phyloP scores from a whole-genome alignment of 2,113 vertebrate species.

The Protobothrops flavoviridis region DNA sequence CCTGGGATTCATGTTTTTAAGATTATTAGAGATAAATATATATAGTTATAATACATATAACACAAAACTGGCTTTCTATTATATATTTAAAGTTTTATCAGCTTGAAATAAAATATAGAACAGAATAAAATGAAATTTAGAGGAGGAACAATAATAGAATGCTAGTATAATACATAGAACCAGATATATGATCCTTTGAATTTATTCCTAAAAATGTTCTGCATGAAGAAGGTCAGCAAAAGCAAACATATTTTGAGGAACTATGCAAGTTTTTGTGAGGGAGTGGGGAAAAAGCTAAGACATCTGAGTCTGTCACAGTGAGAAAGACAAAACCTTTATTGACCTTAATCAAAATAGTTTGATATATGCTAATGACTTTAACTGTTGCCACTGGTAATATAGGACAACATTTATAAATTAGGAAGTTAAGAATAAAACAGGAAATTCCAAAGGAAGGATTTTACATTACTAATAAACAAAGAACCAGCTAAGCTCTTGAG shows the following conservation, averaged over 20 bases:
- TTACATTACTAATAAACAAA: constrained; percentile 59
- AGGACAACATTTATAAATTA: constrained; percentile 66
- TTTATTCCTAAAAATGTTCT: background rate
- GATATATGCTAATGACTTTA: constrained; percentile 55
- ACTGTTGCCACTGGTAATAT: constrained; percentile 45
- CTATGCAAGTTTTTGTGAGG: constrained; percentile 19
- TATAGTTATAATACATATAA: no score
- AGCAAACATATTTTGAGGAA: constrained; percentile 17
- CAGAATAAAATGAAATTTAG: background rate
- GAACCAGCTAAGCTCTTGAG: constrained; percentile 50
- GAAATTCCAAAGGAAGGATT: constrained; percentile 70
- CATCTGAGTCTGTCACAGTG: constrained; percentile 40
- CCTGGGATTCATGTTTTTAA: no score
- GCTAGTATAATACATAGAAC: background rate
- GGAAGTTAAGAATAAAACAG: constrained; percentile 64
- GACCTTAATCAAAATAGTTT: constrained; percentile 52
- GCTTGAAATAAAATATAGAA: no score
- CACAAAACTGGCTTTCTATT: background rate
- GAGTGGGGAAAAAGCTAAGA: constrained; percentile 8
- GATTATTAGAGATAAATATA: no score
- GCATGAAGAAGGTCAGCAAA: constrained; percentile 15
- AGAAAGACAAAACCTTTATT: constrained; percentile 47
- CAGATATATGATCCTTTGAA: background rate
- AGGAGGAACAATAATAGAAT: background rate
- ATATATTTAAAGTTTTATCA: background rate